Base-by-base conservation (phyloP, 2,888 invertebrate genomes). In the Keiferia lycopersicella region DNA sequence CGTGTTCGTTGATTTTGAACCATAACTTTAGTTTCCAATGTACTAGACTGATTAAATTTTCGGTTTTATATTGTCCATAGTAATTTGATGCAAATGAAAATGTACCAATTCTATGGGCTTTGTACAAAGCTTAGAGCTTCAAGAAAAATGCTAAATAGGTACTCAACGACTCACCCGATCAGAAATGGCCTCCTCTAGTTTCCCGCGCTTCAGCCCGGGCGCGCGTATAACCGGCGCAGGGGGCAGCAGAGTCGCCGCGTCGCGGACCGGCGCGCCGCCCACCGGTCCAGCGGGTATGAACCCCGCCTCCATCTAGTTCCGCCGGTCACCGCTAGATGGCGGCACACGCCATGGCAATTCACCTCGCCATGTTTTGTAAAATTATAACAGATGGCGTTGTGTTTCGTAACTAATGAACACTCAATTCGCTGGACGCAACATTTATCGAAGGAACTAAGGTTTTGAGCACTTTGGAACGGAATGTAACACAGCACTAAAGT, bases 161-260 rank as follows among this genome's bases (percentile, higher is more conserved):
- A 50, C 7, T n/a, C 14, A 56, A 30, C 3, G 10, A 26, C 96
- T 95, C 74, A 96, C 96, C 94, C 96, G 93, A 87, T 96, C 95
- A 61, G 94, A 93, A 66, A 96, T 94, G 65, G 95, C 94, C 72
- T 95, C 94, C 78, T 96, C 96, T 81, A 94, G 94, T 83, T 95
- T 96, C 71, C 96, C 96, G 79, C 96, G 93, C 79, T 96, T 96
- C 74, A 96, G 87, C 41, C 94, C 95, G 30, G 96, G 96, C 74
- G 96, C 96, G 70, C 96, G 93, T 68, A 96, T 93, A 59, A 96
- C 94, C 79, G 95, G 95, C 75, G 91, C 92, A 68, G 91, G 91
- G 79, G 92, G 88, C 84, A 93, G 87, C 85, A 85, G 75, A 71
- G 68, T 82, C 80, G 73, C 82, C 71, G 77, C 75, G 65, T 68